Percentiles rank a stretch among this genome's conserved stretches.
These are phyloP conservation scores for Miniopterus natalensis DNA, from an alignment of 2,113 vertebrate species.

Conservation along the genomic window DNA sequence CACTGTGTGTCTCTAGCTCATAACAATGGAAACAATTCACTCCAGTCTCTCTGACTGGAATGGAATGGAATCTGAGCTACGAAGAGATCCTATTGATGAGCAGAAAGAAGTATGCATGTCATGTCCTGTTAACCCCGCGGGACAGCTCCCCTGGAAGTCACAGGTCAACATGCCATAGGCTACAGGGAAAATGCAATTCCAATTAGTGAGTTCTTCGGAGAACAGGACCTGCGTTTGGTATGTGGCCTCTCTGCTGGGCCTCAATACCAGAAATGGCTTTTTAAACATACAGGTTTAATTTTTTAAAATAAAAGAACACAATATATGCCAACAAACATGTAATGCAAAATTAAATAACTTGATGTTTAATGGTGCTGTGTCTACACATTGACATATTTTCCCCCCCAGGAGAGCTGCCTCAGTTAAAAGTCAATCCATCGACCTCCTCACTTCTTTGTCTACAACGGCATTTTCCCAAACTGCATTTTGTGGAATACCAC, in stretches of 20 bases:
- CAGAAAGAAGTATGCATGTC: neutral
- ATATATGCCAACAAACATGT: neutral
- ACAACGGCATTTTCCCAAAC: neutral
- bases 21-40: neutral
- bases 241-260: neutral
- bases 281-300: neutral
- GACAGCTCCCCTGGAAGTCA: neutral
- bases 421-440: conserved; percentile 9
- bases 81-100: neutral
- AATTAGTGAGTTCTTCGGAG: neutral
- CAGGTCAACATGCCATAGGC: neutral
- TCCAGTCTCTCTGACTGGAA: neutral
- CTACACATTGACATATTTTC: neutral
- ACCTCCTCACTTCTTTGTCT: neutral
- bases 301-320: neutral
- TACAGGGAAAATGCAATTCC: neutral
- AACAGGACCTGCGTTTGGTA: neutral
- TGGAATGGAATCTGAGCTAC: neutral
- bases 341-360: conserved; percentile 30
- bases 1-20: neutral
- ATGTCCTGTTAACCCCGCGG: neutral
- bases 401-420: neutral
- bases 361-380: neutral
- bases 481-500: neutral
- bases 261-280: neutral